Evolutionary conservation across 2,888 invertebrate species (phyloP).

Genomic region (Lottia gigantea): DNA sequence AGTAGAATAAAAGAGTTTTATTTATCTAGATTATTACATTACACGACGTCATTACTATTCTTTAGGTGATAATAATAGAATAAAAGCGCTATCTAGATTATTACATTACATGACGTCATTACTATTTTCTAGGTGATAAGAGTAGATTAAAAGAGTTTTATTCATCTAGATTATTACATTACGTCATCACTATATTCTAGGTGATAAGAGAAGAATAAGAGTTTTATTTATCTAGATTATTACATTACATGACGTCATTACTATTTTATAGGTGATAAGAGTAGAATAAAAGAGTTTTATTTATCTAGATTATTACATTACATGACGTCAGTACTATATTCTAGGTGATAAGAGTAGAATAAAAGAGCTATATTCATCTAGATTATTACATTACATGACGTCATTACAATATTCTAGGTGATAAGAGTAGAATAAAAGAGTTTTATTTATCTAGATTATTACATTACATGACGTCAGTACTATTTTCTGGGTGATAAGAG

Average conservation of each 20-base stretch:
- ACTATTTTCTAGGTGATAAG: too few relatives aligned
- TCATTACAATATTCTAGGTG: slow-evolving; percentile 34
- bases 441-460: slow-evolving; percentile 72
- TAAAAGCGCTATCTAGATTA: too few relatives aligned
- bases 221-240: slow-evolving; percentile 34
- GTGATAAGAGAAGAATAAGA: too few relatives aligned
- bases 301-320: slow-evolving; percentile 25
- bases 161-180: too few relatives aligned
- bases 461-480: slow-evolving; percentile 65
- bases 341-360: slow-evolving; percentile 45
- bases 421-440: slow-evolving; percentile 36
- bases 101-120: too few relatives aligned
- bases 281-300: slow-evolving; percentile 37
- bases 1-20: too few relatives aligned
- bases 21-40: too few relatives aligned
- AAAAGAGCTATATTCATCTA: slow-evolving; percentile 38
- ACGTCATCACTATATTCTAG: too few relatives aligned
- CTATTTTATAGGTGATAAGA: slow-evolving; percentile 35
- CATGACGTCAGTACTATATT: neutral
- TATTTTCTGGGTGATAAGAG: slow-evolving; percentile 41
- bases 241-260: too few relatives aligned
- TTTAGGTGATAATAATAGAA: too few relatives aligned
- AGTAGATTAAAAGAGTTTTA: too few relatives aligned
- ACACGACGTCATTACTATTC: too few relatives aligned
- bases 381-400: slow-evolving; percentile 74